Base-by-base conservation (phyloP, 1,140 invertebrate species). In the Drosophila subobscura region DNA sequence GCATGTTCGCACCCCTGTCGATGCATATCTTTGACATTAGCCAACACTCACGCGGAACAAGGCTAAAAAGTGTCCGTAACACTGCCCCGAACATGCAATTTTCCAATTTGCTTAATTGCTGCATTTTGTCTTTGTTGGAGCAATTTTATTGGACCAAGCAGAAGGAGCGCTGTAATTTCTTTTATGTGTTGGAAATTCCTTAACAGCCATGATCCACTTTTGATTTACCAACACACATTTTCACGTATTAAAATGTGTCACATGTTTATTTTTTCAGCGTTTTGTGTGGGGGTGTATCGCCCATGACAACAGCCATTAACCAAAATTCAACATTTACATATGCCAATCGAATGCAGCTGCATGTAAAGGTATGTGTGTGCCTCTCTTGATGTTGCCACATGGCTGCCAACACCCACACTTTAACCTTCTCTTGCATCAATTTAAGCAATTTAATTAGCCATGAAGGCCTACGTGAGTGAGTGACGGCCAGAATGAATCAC, bases 41-140 rank as follows among this genome's bases (percentile, higher is more conserved):
- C 37, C 40, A 55, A 44, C 57, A 68, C 47, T 25, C 44, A 10
- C n/a, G 37, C 55, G 65, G 50, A 41, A 81, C 50, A 63, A 55
- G 55, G 33, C 8, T 3, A 27, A 63, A 66, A 67, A 66, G 64
- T 63, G 70, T 65, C 56, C 54, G 70, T 58, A 58, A 80, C 47
- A 81, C 22, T 67, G 75, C 68, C 40, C 44, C 52, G 59, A 41
- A 75, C 80, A 84, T 86, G 77, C 77, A 85, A 86, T 85, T 85
- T 86, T 77, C 53, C 81, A 85, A 86, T 85, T 85, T 86, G 59
- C 67, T 85, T 85, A 80, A 85, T 85, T 86, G 81, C 57, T 55
- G 59, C 77, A 57, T 60, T 86, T 86, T 80, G 61, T 61, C 4
- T 37, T 44, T 68, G 47, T 52, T 23, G 20, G 40, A 23, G 57